Evolutionary conservation across 2,797 vertebrate genomes (phyloP).

Genomic region (Acestrorhynchus altus): DNA sequence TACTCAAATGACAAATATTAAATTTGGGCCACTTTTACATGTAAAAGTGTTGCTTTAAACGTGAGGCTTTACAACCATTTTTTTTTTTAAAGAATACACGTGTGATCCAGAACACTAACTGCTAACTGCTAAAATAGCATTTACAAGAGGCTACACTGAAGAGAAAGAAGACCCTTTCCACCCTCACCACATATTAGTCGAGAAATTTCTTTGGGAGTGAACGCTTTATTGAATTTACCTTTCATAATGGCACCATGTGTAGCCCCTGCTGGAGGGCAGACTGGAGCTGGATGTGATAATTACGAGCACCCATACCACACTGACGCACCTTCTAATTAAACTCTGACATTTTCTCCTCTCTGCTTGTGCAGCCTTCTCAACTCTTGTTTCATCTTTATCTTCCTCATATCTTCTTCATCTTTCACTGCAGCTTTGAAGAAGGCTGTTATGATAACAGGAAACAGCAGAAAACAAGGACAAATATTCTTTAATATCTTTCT

Average conservation of each 20-base stretch:
- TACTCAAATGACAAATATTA: too few species aligned
- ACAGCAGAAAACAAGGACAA: conserved; percentile 18
- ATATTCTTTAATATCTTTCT: conserved; percentile 28
- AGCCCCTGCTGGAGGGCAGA: conserved; percentile 66
- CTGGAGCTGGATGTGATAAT: conserved; percentile 62
- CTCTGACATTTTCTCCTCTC: conserved; percentile 80
- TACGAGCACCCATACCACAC: conserved; percentile 60
- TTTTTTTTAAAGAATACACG: background rate
- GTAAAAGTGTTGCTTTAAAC: too few species aligned
- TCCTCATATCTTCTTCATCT: conserved; percentile 16
- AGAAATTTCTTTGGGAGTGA: conserved; percentile 64
- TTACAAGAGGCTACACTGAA: conserved; percentile 64
- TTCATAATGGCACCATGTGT: conserved; percentile 77
- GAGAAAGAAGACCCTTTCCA: conserved; percentile 56
- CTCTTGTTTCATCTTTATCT: conserved; percentile 19
- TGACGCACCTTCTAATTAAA: conserved; percentile 64
- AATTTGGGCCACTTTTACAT: too few species aligned
- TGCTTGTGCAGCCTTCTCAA: conserved; percentile 56
- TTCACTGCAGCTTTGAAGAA: conserved; percentile 14
- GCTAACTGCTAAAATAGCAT: conserved; percentile 12
- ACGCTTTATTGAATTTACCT: conserved; percentile 79
- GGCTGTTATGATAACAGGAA: conserved; percentile 24
- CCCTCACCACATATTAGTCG: conserved; percentile 67
- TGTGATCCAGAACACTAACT: conserved; percentile 10
- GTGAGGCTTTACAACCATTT: too few species aligned